Percentiles rank a stretch among this genome's conserved stretches.
phyloP scores from a whole-genome alignment of 2,797 vertebrate genomes.

The Xenentodon cancila region DNA sequence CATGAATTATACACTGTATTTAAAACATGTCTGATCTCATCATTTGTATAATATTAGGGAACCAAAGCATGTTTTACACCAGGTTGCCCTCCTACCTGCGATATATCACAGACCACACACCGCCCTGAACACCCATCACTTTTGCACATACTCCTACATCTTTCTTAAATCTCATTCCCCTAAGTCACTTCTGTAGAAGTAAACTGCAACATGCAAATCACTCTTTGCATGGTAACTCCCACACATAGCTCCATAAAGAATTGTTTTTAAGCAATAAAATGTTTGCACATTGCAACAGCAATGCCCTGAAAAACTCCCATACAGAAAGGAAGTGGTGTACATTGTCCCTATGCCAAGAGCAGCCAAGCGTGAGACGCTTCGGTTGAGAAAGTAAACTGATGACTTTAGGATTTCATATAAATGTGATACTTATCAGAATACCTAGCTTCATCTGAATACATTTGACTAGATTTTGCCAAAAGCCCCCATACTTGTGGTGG shows the following conservation, averaged over 20 bases:
- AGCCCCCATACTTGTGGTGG: too few relatives aligned
- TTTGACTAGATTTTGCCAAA: too few relatives aligned
- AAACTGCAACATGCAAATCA: conserved; percentile 48
- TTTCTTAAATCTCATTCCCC: not conserved
- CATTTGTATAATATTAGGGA: conserved; percentile 9
- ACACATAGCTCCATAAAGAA: conserved; percentile 14
- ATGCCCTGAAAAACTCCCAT: not conserved
- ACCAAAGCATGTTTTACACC: conserved; percentile 5
- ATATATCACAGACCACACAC: conserved; percentile 13
- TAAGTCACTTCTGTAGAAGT: conserved; percentile 1
- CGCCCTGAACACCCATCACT: conserved; percentile 23
- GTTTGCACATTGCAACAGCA: conserved; percentile 18
- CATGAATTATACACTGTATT: not conserved
- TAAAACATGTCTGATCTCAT: not conserved
- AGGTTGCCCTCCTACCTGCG: conserved; percentile 9
- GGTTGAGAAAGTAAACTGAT: not conserved
- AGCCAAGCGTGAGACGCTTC: too few relatives aligned
- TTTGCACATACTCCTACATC: conserved; percentile 39
- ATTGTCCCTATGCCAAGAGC: too few relatives aligned
- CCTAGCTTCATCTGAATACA: too few relatives aligned
- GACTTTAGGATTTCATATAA: not conserved
- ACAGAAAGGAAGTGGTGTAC: conserved; percentile 10
- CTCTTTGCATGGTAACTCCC: conserved; percentile 16
- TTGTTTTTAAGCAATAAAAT: not conserved
- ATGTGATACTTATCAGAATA: too few relatives aligned